Percentiles rank a stretch among this genome's conserved stretches.
phyloP scores from a whole-genome alignment of 2,113 vertebrate genomes.

The Mola mola region DNA sequence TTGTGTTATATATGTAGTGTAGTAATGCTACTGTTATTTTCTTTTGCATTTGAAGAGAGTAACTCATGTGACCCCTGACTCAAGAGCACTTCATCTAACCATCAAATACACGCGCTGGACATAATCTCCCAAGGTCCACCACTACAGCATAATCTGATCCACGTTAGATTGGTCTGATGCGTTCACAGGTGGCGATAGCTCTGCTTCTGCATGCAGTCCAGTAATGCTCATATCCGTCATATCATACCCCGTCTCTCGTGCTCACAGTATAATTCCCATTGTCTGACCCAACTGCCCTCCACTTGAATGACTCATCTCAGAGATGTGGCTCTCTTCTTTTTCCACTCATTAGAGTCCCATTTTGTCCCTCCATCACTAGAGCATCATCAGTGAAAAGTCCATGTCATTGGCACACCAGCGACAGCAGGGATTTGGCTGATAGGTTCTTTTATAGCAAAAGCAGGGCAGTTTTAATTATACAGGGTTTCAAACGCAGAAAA shows the following conservation, averaged over 20 bases:
- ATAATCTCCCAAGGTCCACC: conserved; percentile 4
- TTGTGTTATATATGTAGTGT: too few relatives aligned
- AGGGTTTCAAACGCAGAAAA: too few relatives aligned
- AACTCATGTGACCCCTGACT: conserved; percentile 14
- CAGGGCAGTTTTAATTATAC: too few relatives aligned
- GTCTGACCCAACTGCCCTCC: conserved; percentile 42
- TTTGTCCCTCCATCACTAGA: conserved; percentile 14
- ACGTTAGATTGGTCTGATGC: conserved; percentile 24
- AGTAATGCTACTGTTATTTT: too few relatives aligned
- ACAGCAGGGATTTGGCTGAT: conserved; percentile 10
- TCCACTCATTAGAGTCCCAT: conserved; percentile 44
- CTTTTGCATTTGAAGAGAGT: not conserved
- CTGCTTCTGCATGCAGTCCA: conserved; percentile 24
- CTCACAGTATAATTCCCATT: conserved; percentile 55
- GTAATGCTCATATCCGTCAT: conserved; percentile 49
- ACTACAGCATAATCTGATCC: conserved; percentile 27
- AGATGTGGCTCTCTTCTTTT: conserved; percentile 29
- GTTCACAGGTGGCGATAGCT: conserved; percentile 13
- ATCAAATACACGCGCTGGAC: conserved; percentile 6
- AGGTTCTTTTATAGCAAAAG: not conserved
- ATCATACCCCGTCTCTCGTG: conserved; percentile 32
- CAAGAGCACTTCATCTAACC: conserved; percentile 30
- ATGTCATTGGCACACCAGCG: conserved; percentile 6
- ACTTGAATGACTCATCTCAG: conserved; percentile 32
- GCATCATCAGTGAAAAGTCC: conserved; percentile 21